These are phyloP conservation scores for Pyrrhia umbra DNA, from an alignment of 2,888 invertebrate genomes.

Conservation along the genomic window DNA sequence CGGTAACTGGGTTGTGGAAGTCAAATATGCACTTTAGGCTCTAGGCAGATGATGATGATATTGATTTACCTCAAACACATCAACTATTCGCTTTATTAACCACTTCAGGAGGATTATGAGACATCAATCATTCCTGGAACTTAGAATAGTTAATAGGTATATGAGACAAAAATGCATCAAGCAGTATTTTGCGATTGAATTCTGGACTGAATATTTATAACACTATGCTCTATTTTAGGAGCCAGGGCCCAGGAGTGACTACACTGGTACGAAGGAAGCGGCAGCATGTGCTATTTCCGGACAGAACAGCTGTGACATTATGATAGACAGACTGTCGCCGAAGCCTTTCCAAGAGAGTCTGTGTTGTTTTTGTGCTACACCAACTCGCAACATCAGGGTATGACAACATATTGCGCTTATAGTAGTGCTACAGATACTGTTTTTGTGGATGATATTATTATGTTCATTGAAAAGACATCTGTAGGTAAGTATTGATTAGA, in stretches of 20 bases:
- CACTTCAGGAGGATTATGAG: too few species aligned
- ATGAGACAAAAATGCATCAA: not conserved
- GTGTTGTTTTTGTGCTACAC: slow-evolving; percentile 1
- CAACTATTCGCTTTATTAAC: too few species aligned
- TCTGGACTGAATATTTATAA: too few species aligned
- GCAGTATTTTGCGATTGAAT: too few species aligned
- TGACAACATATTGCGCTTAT: slow-evolving; percentile 11
- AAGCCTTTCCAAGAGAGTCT: slow-evolving; percentile 27
- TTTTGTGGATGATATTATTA: not conserved
- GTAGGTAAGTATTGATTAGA: too few species aligned
- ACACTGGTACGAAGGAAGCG: not conserved
- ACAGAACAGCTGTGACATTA: slow-evolving; percentile 31
- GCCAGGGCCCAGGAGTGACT: not conserved
- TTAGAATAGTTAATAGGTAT: too few species aligned
- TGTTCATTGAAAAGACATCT: not conserved
- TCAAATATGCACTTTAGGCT: too few species aligned
- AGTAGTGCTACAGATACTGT: not conserved
- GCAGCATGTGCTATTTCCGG: slow-evolving; percentile 29
- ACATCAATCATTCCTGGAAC: too few species aligned
- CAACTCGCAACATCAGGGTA: not conserved
- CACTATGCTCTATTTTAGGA: slow-evolving; percentile 9
- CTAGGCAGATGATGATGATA: too few species aligned
- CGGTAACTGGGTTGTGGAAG: too few species aligned
- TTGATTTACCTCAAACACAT: too few species aligned
- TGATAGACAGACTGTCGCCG: slow-evolving; percentile 24